Base-by-base conservation (phyloP, 2,113 vertebrate genomes). In the Casuarius casuarius region DNA sequence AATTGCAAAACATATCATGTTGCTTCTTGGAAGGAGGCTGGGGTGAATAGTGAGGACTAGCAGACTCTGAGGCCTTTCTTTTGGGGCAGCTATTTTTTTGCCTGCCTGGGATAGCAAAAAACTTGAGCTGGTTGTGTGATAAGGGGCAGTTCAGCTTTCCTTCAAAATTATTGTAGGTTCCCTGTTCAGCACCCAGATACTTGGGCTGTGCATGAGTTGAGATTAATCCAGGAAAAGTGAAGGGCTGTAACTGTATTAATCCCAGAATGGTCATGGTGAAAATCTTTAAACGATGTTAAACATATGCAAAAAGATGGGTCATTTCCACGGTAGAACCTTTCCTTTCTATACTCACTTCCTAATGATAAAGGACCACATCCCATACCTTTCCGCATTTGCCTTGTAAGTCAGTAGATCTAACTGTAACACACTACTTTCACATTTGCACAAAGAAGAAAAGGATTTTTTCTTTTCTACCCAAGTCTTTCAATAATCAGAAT, bases 131-230 rank as follows among this genome's bases (percentile, higher is more conserved):
- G 17, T 33, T 62, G 33, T 31, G 52, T 20, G 40, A 19, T 22
- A 54, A 81, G 22, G 16, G 35, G 7, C 20, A 76, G 52, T 14
- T 18, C 20, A 73, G 3, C 35, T 91, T 77, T 81, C 65, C 29
- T 81, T 51, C 40, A 58, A n/a, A 33, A 18, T 11, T 40, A 1
- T 20, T n/a, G 17, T 25, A 4, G 16, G 10, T 71, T 42, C 29
- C 44, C 38, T 38, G 12, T 44, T 75, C 51, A 48, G 54, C n/a
- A 52, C 29, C 10, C 29, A 33, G 23, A 33, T 0, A 0, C 0
- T 1, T 19, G 31, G 26, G 9, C 31, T 46, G 7, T 28, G 35
- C 23, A 10, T 11, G 23, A 19, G 26, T 26, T 73, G 70, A 26
- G 19, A 38, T 40, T 73, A 38, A 49, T 73, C 70, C 10, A 52